A percentile compares a stretch with the other conserved stretches of the same genome.
These are phyloP conservation scores for Oreocharis arfaki DNA, from an alignment of 2,113 vertebrate genomes.

Conservation along the genomic window DNA sequence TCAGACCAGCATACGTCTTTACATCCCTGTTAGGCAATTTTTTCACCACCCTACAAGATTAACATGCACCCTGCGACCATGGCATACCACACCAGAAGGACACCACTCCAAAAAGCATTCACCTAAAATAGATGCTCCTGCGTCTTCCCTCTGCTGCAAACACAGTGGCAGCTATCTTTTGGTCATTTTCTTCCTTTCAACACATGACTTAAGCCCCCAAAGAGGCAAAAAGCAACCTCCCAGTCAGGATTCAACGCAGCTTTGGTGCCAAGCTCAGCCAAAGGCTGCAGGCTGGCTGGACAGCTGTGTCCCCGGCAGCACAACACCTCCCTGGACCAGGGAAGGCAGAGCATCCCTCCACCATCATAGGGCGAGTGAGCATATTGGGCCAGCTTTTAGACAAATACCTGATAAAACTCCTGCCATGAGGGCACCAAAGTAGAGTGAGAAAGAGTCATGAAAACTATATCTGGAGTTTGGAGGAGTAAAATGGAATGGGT, in stretches of 20 bases:
- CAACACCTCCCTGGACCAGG: background rate
- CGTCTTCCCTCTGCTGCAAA: background rate
- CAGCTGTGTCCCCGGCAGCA: background rate
- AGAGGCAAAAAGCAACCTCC: background rate
- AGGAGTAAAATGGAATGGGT: accelerated
- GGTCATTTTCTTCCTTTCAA: background rate
- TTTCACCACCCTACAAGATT: background rate
- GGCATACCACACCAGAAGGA: background rate
- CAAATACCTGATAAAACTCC: background rate
- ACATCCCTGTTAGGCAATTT: background rate
- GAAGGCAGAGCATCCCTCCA: background rate
- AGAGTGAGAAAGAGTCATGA: background rate
- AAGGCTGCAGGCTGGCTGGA: background rate
- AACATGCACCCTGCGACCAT: background rate
- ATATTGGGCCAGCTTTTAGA: background rate
- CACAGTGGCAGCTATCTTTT: accelerated
- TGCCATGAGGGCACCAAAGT: background rate
- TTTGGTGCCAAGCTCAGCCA: background rate
- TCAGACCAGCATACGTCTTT: background rate
- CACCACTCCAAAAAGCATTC: background rate
- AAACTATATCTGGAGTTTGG: background rate
- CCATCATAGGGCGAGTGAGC: background rate
- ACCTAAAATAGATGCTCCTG: background rate
- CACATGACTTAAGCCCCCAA: background rate
- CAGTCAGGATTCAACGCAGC: background rate